Conservation (phyloP, 2,888 invertebrate species). For the Ephialtes manifestator region DNA sequence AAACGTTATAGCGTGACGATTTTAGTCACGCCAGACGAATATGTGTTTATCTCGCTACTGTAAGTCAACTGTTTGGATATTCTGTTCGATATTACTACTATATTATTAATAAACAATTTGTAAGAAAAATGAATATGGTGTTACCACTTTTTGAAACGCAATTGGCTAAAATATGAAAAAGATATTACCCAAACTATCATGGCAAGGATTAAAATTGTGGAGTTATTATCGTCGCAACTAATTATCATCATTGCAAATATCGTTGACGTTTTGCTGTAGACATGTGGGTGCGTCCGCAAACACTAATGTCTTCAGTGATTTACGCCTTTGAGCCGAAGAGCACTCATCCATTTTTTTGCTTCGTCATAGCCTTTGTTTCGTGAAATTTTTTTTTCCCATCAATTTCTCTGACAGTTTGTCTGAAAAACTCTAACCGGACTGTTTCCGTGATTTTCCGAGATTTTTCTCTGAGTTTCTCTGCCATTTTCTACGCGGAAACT, state of each 20-base stretch:
- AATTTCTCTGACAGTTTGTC: too few species aligned
- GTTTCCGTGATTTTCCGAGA: too few species aligned
- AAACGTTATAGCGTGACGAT: background rate
- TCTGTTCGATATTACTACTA: background rate
- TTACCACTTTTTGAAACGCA: background rate
- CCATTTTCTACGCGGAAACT: too few species aligned
- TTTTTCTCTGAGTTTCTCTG: too few species aligned
- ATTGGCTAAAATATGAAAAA: background rate
- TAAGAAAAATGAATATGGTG: background rate
- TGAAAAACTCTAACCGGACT: too few species aligned
- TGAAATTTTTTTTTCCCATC: background rate
- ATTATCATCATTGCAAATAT: background rate
- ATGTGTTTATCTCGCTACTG: background rate
- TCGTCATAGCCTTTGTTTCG: background rate
- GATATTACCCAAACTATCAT: background rate
- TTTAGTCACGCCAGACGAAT: background rate
- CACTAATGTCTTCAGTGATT: background rate
- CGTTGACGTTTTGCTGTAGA: background rate
- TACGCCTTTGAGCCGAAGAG: background rate
- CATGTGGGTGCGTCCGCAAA: background rate
- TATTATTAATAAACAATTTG: background rate
- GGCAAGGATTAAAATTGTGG: background rate
- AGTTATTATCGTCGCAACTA: background rate
- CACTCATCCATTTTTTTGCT: background rate
- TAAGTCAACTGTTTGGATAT: constrained; percentile 2